Base-by-base conservation (phyloP, 2,888 invertebrate genomes). In the Mesorhabditis belari region DNA sequence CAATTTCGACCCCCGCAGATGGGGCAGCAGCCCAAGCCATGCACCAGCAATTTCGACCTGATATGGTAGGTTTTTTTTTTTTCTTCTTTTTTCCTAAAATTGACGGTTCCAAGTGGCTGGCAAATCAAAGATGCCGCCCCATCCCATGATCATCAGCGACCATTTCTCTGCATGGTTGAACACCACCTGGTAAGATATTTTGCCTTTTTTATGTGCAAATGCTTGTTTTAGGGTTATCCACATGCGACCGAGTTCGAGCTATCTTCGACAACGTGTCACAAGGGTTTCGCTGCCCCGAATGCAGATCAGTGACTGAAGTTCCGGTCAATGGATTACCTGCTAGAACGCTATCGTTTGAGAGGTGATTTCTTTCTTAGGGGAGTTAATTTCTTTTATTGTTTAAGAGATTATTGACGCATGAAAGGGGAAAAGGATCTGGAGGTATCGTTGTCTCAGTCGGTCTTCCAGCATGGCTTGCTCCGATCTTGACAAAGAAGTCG, bases 241-340 rank as follows among this genome's bases (percentile, higher is more conserved):
- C 17, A 17, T 52, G n/a, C 23, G 17, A 19, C n/a, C 19, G n/a
- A 12, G 17, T 19, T 19, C 23, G 19, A 19, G n/a, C 21, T 27
- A 27, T 3, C 21, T 19, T n/a, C 28, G n/a, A 5, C 28, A 55
- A 4, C n/a, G 51, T 17, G 55, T 55, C 12, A 61, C 58, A 1
- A 55, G 61, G 6, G 66, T n/a, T 70, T 55, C 60, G 61, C 35
- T 70, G 70, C 57, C 70, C 70, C 21, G 70, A 70, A 52, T 70
- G 70, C 59, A 27, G 70, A 50, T 60, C 63, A 17, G 53, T 55
- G 4, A 70, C 70, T 4, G 19, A 50, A 21, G 66, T 70, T 0
- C 70, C 70, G 0, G 21, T 51, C 1, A 67, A 63, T 17, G 70
- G 70, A 17, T 60, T 70, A 3, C 68, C 70, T 2, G 56, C 59